Base-by-base conservation (phyloP, 2,888 invertebrate species). In the Lampropteryx suffumata region DNA sequence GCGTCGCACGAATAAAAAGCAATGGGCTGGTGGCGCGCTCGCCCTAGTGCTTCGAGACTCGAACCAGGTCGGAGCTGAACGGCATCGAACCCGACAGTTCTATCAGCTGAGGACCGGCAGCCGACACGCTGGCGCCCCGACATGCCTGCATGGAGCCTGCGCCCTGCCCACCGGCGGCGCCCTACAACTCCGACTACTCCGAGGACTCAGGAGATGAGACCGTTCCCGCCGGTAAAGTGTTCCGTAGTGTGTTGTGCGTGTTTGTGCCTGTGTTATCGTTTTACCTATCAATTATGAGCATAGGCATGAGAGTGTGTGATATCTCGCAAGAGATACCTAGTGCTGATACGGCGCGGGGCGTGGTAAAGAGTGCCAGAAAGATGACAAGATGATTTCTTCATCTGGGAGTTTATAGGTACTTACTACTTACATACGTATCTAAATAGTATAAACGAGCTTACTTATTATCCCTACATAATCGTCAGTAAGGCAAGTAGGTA, bases 211-310 rank as follows among this genome's bases (percentile, higher is more conserved):
- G 66, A 61, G 88, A 84, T 56, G 91, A 91, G 56, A 82, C 91
- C 71, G 89, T 92, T 41, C 92, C 92, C 46, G 82, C 89, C 70
- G 92, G 92, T 92, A 71, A 70, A 9, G 28, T 47, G 42, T 29
- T 32, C 12, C 21, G 37, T 50, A 10, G 9, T 41, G 41, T 48
- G 39, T 14, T 13, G 39, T 40, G 39, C 27, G 6, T 35, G 21
- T 11, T 1, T 6, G 17, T 17, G 17, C 17, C 17, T 4, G 17
- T 17, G 17, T 4, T n/a, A n/a, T 17, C 17, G 17, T 17, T 4
- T 17, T n/a, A n/a, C n/a, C n/a, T n/a, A n/a, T n/a, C n/a, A n/a
- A n/a, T n/a, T n/a, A n/a, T n/a, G n/a, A n/a, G 17, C 17, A 17
- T 17, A 3, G 4, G 17, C 17, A 17, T 4, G 3, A 17, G 17